Base-by-base conservation (phyloP, 1,140 invertebrate genomes). In the Homarus americanus region DNA sequence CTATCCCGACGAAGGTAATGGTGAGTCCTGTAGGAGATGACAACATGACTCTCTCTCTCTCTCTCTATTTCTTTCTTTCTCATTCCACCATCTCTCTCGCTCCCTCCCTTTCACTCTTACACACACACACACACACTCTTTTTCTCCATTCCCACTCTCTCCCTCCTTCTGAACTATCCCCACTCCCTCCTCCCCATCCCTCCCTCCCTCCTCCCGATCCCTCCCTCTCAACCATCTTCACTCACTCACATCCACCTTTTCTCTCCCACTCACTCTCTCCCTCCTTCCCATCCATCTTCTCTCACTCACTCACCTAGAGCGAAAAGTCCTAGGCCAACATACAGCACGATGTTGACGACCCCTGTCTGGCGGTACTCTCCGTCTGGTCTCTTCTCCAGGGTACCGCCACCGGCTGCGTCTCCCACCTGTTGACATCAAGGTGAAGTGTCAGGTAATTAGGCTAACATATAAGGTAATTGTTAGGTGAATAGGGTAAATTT, bases 1-100 rank as follows among this genome's bases (percentile, higher is more conserved):
- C 97, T 79, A 97, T 97, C 92, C 97, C 97, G 38, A 98, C 97
- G 94, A 98, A 97, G 92, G 97, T 97, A 90, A 98, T 97, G 91
- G 98, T 96, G 84, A 97, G 95, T 28, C 97, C 87, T 90, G 80
- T 24, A 24, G 32, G 53, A 41, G 36, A 15, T 38, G 1, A 82
- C 28, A 41, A 5, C 24, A 20, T 24, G 17, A 20, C 32, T 38
- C 15, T 79, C 32, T 15, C n/a, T 24, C 0, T 17, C 28, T 15
- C 38, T 28, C 12, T 32, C n/a, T 49, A 17, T 1, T 20, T 9
- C 32, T 44, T n/a, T 24, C 10, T 2, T 44, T 28, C 36, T n/a
- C 4, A 41, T 44, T 15, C n/a, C n/a, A n/a, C n/a, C n/a, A n/a
- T 17, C 28, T 15, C 38, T 28, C 12, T 32, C n/a, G 24, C 3